A percentile compares a stretch with the other conserved stretches of the same genome.
These are phyloP conservation scores for Dendropsophus ebraccatus DNA, from an alignment of 2,113 vertebrate genomes.

Conservation along the genomic window DNA sequence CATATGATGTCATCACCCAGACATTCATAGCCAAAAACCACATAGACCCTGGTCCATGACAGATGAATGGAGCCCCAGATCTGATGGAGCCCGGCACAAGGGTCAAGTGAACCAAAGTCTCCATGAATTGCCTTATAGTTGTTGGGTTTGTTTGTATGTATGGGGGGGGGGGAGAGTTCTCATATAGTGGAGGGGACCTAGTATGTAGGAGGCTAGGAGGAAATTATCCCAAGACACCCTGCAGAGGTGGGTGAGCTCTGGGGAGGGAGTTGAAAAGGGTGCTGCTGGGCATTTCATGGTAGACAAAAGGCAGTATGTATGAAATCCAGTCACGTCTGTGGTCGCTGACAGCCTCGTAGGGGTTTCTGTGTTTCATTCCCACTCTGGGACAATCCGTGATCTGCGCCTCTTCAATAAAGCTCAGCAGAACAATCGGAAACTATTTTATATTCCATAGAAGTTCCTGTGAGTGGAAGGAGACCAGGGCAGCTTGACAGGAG, in stretches of 20 bases:
- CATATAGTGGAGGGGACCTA: not conserved
- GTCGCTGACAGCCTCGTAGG: slow-evolving; percentile 18
- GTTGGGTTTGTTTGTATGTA: too few species aligned
- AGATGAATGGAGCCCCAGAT: not conserved
- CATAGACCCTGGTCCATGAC: not conserved
- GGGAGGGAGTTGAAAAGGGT: not conserved
- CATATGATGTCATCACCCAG: not conserved
- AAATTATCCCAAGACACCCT: not conserved
- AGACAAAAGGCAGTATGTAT: slow-evolving; percentile 24
- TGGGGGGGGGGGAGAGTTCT: too few species aligned
- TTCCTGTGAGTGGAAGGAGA: slow-evolving; percentile 13
- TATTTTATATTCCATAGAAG: slow-evolving; percentile 21
- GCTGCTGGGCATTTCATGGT: not conserved
- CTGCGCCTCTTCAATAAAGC: slow-evolving; percentile 1
- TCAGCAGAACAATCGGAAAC: slow-evolving; percentile 37
- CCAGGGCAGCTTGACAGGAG: not conserved
- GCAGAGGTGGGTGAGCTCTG: not conserved
- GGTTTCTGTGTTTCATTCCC: not conserved
- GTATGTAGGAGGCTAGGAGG: not conserved
- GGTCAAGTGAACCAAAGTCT: not conserved
- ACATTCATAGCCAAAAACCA: not conserved
- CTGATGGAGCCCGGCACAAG: not conserved
- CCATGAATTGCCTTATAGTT: not conserved
- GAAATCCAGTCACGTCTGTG: slow-evolving; percentile 39
- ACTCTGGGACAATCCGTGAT: not conserved